These are phyloP conservation scores for Macrosiphum euphorbiae DNA, from an alignment of 2,888 invertebrate species.

Conservation along the genomic window DNA sequence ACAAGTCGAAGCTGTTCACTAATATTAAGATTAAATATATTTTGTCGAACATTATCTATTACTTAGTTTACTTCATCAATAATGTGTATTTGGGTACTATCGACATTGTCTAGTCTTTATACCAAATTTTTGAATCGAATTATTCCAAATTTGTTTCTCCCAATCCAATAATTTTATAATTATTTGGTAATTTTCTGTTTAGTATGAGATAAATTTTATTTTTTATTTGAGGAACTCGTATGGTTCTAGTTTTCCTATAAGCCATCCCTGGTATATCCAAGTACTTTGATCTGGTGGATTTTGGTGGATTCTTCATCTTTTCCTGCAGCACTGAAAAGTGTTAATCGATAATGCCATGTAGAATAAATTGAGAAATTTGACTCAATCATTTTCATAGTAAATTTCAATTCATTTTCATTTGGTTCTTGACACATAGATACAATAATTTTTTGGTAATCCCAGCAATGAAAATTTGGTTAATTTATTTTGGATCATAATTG, in stretches of 20 bases:
- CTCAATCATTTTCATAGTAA: conserved; percentile 87
- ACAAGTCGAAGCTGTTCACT: conserved; percentile 56
- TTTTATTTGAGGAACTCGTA: conserved; percentile 54
- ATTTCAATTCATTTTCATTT: conserved; percentile 86
- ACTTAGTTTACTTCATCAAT: conserved; percentile 54
- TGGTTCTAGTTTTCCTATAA: conserved; percentile 76
- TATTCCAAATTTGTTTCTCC: conserved; percentile 64
- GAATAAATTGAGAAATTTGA: conserved; percentile 99
- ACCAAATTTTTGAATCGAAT: conserved; percentile 67
- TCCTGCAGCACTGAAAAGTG: conserved; percentile 73
- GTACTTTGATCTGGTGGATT: conserved; percentile 94
- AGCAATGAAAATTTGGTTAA: conserved; percentile 98
- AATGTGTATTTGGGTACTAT: conserved; percentile 34
- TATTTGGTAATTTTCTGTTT: conserved; percentile 42
- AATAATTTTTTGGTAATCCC: conserved; percentile 95
- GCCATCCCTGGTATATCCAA: conserved; percentile 99
- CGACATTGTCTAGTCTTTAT: conserved; percentile 27
- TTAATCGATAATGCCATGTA: conserved; percentile 98
- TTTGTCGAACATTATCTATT: conserved; percentile 17
- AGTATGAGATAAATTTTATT: conserved; percentile 56
- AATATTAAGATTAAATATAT: conserved; percentile 58
- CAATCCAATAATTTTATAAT: conserved; percentile 62
- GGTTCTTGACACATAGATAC: conserved; percentile 81
- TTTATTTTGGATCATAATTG: conserved; percentile 85
- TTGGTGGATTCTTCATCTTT: conserved; percentile 55